Evolutionary conservation across 2,113 vertebrate species (phyloP).

Genomic region (Eptesicus fuscus): DNA sequence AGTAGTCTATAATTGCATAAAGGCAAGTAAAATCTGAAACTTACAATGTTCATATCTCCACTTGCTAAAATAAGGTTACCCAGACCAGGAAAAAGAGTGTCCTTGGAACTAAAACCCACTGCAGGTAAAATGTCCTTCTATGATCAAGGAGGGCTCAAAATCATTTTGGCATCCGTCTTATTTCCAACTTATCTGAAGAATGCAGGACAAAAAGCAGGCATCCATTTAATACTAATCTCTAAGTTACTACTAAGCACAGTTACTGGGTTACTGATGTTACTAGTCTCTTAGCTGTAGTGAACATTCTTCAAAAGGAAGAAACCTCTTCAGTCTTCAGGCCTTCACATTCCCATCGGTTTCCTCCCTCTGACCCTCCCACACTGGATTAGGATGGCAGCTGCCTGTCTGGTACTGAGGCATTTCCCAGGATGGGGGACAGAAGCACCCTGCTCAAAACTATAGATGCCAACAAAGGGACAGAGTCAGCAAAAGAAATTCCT

Average conservation of each 20-base stretch:
- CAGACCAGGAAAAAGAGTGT: not conserved
- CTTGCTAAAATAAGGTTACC: constrained; percentile 1
- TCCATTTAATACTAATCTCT: not conserved
- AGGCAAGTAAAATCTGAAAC: not conserved
- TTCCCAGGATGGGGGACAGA: not conserved
- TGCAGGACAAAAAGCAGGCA: not conserved
- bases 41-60: not conserved
- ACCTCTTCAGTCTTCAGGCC: not conserved
- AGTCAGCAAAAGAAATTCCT: not conserved
- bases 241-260: not conserved
- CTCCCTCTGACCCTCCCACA: not conserved
- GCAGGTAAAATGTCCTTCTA: not conserved
- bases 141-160: not conserved
- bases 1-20: not conserved
- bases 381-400: not conserved
- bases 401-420: not conserved
- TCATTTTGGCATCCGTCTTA: not conserved
- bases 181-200: not conserved
- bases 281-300: not conserved
- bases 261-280: not conserved
- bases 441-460: not conserved
- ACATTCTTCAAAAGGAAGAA: not conserved
- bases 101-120: not conserved
- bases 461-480: not conserved
- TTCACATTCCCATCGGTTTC: not conserved